These are phyloP conservation scores for Sipha maydis DNA, from an alignment of 2,888 invertebrate species.

Conservation along the genomic window DNA sequence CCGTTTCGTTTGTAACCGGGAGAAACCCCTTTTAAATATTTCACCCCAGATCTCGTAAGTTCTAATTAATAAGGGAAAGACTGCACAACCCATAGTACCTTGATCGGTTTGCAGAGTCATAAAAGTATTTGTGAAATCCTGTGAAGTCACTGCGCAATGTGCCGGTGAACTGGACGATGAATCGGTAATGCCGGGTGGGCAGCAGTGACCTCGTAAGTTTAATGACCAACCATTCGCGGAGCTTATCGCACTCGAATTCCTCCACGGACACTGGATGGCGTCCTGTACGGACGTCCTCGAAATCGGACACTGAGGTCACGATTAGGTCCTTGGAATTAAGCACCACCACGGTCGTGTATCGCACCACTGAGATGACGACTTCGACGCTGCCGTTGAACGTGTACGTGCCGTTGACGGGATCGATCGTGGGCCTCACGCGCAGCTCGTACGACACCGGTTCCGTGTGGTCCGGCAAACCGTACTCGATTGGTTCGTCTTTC, in stretches of 20 bases:
- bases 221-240: neutral
- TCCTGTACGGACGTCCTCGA: neutral
- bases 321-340: constrained; percentile 29
- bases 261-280: neutral
- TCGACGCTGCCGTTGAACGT: constrained; percentile 5
- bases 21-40: too few relatives aligned
- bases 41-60: too few relatives aligned
- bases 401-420: neutral
- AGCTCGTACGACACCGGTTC: constrained; percentile 43
- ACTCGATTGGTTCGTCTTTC: neutral
- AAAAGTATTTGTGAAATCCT: constrained; percentile 61
- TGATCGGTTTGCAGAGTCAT: constrained; percentile 1
- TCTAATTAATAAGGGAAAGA: too few relatives aligned
- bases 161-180: constrained; percentile 57
- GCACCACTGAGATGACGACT: neutral
- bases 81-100: neutral
- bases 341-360: constrained; percentile 19
- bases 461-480: constrained; percentile 38
- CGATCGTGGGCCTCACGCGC: neutral
- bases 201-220: neutral
- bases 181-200: constrained; percentile 6
- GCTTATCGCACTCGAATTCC: neutral
- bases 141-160: constrained; percentile 48
- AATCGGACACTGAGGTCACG: neutral
- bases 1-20: too few relatives aligned